Conservation (phyloP, 2,797 vertebrate genomes). For the Myotis planiceps region DNA sequence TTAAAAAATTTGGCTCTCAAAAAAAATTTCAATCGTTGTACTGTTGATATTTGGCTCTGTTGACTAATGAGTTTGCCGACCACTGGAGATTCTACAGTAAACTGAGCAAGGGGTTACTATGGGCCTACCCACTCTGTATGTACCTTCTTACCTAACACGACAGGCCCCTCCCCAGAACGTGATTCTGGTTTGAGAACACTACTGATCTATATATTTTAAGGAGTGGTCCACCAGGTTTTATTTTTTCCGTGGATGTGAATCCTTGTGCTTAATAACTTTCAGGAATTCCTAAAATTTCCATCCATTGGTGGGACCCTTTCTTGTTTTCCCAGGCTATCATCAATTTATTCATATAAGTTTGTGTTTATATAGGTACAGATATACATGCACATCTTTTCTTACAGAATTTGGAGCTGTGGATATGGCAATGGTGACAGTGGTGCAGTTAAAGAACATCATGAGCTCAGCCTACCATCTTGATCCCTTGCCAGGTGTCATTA, state of each 20-base stretch:
- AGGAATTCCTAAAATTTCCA: slow-evolving; percentile 17
- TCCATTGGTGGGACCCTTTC: background rate
- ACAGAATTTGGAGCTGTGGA: background rate
- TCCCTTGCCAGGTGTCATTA: background rate
- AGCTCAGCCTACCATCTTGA: background rate
- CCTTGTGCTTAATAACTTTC: background rate
- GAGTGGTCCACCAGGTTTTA: background rate
- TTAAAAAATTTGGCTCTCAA: too few relatives aligned
- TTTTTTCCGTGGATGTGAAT: background rate
- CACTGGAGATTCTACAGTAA: background rate
- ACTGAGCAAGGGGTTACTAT: background rate
- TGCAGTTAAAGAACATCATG: background rate
- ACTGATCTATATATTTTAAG: background rate
- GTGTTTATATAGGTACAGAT: background rate
- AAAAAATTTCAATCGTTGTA: too few relatives aligned
- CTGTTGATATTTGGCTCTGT: too few relatives aligned
- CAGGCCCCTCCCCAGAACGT: background rate
- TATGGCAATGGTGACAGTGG: background rate
- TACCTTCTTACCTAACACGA: background rate
- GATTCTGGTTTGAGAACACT: background rate
- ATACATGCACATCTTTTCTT: background rate
- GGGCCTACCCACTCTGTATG: background rate
- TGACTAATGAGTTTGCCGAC: too few relatives aligned
- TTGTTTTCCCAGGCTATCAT: background rate
- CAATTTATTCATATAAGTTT: background rate